Evolutionary conservation across 2,797 vertebrate species (phyloP), one percentile per base, ranked within the genome.

Genomic region (Hippocampus kuda): DNA sequence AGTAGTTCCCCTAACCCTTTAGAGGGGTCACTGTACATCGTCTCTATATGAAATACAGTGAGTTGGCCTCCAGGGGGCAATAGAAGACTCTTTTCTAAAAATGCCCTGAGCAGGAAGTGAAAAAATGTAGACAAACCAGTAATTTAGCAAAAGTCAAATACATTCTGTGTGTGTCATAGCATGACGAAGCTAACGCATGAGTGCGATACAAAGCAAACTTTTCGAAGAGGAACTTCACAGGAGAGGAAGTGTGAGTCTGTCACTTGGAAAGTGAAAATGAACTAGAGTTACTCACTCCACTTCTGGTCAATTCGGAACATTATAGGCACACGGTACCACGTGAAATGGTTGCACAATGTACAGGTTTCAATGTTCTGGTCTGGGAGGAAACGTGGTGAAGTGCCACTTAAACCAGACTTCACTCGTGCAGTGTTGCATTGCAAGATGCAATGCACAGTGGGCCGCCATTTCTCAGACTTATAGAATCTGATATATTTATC

Each of bases 31-130:
- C 34, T 7, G 7, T 7, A 8, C 34, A 38, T 1, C 7, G 62
- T 48, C 1, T 34, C 46, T 44, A 2, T 18, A 27, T 0, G 9
- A 10, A n/a, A 11, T 22, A 65, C 42, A 49, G 15, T 10, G 12
- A 27, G 1, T 42, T 62, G 5, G 34, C 27, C 87, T 84, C 69
- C 69, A 87, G 88, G 68, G 83, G 86, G 81, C 62, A 80, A 44
- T 51, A 61, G 18, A 79, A n/a, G 59, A 70, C 77, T 76, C 41
- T 53, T 64, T 44, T 64, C 27, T 13, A 20, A 62, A 64, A 64
- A 13, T 9, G 7, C 44, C 44, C 15, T 4, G 4, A 49, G 13
- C 61, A 66, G 74, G 67, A 60, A 63, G 13, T 70, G 5, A 66
- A n/a, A 67, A 59, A 77, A 74, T 30, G 11, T 27, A 15, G 62